These are phyloP conservation scores for Steatornis caripensis DNA, from an alignment of 2,113 vertebrate species.

Conservation along the genomic window DNA sequence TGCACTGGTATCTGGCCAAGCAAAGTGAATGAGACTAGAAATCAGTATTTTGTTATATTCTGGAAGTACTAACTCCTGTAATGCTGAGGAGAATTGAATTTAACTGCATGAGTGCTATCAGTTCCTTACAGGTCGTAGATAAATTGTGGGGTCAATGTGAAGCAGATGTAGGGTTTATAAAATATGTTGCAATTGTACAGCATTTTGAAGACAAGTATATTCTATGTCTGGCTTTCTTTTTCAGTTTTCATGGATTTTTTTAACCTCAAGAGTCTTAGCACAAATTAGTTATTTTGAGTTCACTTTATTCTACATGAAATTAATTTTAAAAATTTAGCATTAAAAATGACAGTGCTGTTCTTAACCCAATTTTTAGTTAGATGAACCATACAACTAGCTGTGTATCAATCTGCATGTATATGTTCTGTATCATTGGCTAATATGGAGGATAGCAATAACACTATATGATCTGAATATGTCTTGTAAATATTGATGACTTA, in stretches of 20 bases:
- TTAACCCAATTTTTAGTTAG: not conserved
- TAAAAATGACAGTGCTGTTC: not conserved
- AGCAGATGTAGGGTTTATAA: conserved; percentile 27
- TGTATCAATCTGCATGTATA: not conserved
- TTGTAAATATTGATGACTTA: not conserved
- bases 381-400: not conserved
- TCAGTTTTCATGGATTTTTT: not conserved
- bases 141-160: conserved; percentile 49
- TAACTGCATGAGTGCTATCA: conserved; percentile 10
- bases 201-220: not conserved
- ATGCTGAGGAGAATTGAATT: conserved; percentile 58
- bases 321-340: not conserved
- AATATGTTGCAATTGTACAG: conserved; percentile 14
- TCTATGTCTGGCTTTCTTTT: not conserved
- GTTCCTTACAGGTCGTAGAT: conserved; percentile 11
- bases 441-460: not conserved
- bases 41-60: conserved; percentile 30
- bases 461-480: not conserved
- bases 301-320: not conserved
- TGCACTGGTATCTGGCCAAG: conserved; percentile 33
- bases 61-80: not conserved
- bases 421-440: not conserved
- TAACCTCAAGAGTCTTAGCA: not conserved
- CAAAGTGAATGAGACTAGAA: conserved; percentile 44
- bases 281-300: not conserved